Percentiles rank a stretch among this genome's conserved stretches.
Conservation (phyloP, 2,113 vertebrate species). For the Lathamus discolor region DNA sequence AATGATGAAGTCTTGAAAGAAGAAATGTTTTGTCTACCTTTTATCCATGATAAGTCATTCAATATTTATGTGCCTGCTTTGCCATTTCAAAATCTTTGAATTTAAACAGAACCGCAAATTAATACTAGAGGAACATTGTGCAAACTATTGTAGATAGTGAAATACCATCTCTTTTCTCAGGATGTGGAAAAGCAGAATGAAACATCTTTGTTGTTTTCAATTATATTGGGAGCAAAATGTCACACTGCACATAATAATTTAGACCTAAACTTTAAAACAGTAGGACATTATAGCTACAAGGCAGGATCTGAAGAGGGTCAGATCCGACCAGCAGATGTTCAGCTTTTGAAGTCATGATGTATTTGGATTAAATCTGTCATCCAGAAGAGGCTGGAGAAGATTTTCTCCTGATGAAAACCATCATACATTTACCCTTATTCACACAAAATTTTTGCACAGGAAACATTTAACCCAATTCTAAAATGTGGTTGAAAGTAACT, state of each 20-base stretch:
- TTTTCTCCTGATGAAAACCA: neutral
- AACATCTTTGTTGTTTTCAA: neutral
- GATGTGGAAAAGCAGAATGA: neutral
- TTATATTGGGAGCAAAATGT: neutral
- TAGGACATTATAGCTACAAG: neutral
- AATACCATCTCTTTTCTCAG: neutral
- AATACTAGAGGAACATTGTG: neutral
- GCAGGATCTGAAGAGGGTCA: neutral
- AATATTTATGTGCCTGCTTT: neutral
- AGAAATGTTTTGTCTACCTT: neutral
- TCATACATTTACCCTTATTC: neutral
- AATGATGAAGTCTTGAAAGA: neutral
- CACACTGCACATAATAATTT: neutral
- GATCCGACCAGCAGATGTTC: neutral
- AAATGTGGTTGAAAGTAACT: neutral
- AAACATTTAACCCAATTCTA: neutral
- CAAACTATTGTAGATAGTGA: neutral
- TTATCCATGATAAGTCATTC: neutral
- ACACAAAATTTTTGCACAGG: neutral
- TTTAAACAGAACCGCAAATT: neutral
- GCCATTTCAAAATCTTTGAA: neutral
- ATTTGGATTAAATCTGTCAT: neutral
- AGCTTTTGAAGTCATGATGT: neutral
- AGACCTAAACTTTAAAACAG: neutral
- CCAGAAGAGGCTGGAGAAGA: neutral